Evolutionary conservation across 2,113 vertebrate species (phyloP).

Genomic region (Anhinga rufa): DNA sequence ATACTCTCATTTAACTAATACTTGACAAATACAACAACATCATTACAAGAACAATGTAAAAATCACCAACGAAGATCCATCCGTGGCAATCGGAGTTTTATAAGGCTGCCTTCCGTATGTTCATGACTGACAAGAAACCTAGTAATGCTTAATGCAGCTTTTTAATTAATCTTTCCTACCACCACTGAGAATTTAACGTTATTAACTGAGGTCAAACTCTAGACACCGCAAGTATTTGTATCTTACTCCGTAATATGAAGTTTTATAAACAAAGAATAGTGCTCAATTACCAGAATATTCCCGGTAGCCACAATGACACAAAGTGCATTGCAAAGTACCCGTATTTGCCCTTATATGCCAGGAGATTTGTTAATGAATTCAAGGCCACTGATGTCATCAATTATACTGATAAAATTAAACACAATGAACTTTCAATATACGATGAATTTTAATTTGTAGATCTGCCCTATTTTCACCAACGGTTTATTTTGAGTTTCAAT

Average conservation of each 20-base stretch:
- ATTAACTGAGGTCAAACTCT: neutral
- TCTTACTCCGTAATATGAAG: neutral
- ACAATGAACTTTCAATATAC: neutral
- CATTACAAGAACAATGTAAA: neutral
- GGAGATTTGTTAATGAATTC: constrained; percentile 20
- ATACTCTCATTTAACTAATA: neutral
- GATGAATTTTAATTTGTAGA: neutral
- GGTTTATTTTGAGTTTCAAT: neutral
- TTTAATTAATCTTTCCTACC: neutral
- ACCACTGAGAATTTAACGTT: neutral
- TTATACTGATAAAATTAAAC: neutral
- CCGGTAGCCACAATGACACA: neutral
- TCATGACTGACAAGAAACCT: neutral
- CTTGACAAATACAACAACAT: neutral
- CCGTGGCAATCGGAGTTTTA: neutral
- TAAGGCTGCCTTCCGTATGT: neutral
- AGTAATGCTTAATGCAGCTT: neutral
- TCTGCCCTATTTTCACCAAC: neutral
- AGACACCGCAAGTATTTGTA: neutral
- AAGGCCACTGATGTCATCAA: neutral
- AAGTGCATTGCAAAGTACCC: neutral
- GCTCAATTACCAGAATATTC: neutral
- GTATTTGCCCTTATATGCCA: neutral
- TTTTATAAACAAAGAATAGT: neutral
- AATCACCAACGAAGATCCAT: neutral